Conservation (phyloP, 2,888 invertebrate genomes). For the Agrotis exclamationis region DNA sequence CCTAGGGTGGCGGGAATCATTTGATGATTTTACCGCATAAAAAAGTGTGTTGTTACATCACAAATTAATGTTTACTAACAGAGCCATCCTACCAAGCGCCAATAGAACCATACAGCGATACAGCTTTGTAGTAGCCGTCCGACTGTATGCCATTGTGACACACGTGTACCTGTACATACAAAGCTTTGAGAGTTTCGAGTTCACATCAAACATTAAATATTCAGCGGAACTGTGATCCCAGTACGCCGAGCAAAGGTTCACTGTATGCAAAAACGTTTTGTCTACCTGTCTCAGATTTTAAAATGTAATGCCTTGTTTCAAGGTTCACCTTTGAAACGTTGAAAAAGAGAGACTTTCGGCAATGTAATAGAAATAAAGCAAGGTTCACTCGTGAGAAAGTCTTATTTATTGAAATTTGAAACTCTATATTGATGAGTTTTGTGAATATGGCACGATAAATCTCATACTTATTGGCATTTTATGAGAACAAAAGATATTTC, state of each 20-base stretch:
- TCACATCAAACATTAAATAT: constrained; percentile 57
- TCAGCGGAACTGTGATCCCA: constrained; percentile 46
- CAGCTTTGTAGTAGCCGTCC: background rate
- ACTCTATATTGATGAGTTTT: background rate
- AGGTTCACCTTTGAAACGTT: constrained; percentile 22
- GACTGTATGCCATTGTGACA: constrained; percentile 35
- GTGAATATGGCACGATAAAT: background rate
- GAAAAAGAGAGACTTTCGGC: background rate
- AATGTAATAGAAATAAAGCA: background rate
- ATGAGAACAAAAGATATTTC: background rate
- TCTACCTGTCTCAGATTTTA: constrained; percentile 34
- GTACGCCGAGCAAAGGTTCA: constrained; percentile 29
- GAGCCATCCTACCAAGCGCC: too few relatives aligned
- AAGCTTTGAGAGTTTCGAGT: constrained; percentile 45
- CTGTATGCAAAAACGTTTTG: constrained; percentile 33
- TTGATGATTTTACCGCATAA: too few relatives aligned
- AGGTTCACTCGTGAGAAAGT: background rate
- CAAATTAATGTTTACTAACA: too few relatives aligned
- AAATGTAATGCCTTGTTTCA: constrained; percentile 23
- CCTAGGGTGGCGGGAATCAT: too few relatives aligned
- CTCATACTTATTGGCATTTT: background rate
- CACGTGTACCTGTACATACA: constrained; percentile 1
- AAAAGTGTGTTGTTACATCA: too few relatives aligned
- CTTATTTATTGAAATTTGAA: background rate
- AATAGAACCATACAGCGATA: background rate